Evolutionary conservation across 2,797 vertebrate genomes (phyloP).

Genomic region (Tachyglossus aculeatus): DNA sequence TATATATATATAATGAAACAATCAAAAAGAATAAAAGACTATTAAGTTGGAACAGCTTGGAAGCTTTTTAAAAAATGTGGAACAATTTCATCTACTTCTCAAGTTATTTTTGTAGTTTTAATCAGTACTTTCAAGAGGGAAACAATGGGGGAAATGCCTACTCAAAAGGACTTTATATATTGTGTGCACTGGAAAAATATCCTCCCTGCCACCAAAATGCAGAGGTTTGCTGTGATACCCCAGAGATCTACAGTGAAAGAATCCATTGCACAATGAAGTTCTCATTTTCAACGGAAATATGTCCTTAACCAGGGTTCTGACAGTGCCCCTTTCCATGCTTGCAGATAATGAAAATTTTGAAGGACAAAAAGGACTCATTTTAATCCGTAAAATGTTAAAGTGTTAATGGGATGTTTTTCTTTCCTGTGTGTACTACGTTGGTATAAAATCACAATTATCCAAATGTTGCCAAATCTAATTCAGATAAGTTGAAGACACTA

Average conservation of each 20-base stretch:
- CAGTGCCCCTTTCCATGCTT: not conserved
- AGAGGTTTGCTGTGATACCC: slow-evolving; percentile 1
- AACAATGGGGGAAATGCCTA: not conserved
- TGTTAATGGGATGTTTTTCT: not conserved
- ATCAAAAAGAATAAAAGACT: not conserved
- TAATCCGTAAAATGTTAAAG: not conserved
- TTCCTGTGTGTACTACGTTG: not conserved
- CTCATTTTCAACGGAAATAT: not conserved
- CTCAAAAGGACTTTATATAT: not conserved
- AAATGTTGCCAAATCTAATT: not conserved
- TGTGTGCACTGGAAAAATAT: not conserved
- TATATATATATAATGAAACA: not conserved
- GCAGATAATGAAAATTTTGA: not conserved
- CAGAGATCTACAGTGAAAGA: not conserved
- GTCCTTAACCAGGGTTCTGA: not conserved
- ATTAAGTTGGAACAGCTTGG: not conserved
- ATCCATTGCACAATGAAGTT: not conserved
- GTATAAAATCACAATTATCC: not conserved
- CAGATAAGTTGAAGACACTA: no score
- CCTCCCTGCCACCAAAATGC: not conserved
- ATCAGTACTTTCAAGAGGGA: not conserved
- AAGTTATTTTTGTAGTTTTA: not conserved
- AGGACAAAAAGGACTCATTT: not conserved
- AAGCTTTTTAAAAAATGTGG: not conserved
- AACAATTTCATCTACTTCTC: not conserved